Evolutionary conservation across 2,113 vertebrate species (phyloP).

Genomic region (Cisticola juncidis): DNA sequence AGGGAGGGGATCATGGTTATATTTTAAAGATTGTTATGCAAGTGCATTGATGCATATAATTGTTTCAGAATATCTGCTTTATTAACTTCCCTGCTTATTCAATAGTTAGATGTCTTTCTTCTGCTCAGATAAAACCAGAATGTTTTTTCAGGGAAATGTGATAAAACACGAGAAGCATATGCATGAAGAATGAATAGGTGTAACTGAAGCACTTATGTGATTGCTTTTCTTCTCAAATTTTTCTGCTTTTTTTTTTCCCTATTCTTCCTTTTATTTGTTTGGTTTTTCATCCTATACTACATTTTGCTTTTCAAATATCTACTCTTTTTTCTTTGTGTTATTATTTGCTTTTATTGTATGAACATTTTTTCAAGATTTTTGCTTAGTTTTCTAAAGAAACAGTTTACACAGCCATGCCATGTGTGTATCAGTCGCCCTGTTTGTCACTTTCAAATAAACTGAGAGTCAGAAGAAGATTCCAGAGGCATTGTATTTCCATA

Average conservation of each 20-base stretch:
- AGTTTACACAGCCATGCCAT: background rate
- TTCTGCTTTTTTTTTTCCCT: background rate
- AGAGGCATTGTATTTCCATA: background rate
- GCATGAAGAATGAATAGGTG: background rate
- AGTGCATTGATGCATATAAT: conserved; percentile 14
- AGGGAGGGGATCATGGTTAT: conserved; percentile 8
- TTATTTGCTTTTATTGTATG: background rate
- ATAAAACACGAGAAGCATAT: background rate
- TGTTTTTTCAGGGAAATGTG: background rate
- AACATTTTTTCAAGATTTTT: background rate
- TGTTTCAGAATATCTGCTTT: conserved; percentile 33
- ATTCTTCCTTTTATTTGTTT: background rate
- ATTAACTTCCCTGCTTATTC: conserved; percentile 23
- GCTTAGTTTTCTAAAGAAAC: background rate
- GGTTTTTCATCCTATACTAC: background rate
- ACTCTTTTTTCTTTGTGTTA: background rate
- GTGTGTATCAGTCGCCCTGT: background rate
- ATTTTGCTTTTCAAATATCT: background rate
- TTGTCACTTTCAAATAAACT: background rate
- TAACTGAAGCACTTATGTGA: background rate
- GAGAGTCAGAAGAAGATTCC: background rate
- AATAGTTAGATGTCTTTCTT: background rate
- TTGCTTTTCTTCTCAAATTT: background rate
- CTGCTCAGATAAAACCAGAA: background rate
- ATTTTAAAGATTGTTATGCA: conserved; percentile 28